phyloP scores from a whole-genome alignment of 2,888 invertebrate species.

The Diachrysia chrysitis region DNA sequence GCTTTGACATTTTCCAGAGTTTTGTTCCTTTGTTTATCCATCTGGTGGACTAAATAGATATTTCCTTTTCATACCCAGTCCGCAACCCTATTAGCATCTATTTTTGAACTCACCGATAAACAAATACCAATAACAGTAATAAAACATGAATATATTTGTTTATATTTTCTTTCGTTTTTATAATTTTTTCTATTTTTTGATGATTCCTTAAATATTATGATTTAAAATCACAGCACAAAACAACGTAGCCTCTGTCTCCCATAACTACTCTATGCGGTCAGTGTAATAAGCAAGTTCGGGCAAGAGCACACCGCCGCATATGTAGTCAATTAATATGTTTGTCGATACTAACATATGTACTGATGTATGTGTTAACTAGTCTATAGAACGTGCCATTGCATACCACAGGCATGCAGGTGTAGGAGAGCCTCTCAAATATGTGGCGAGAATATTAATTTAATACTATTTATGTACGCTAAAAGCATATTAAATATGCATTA shows the following conservation, averaged over 20 bases:
- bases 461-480: constrained; percentile 51
- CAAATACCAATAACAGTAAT: too few species aligned
- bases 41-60: too few species aligned
- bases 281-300: constrained; percentile 47
- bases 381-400: constrained; percentile 68
- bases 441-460: constrained; percentile 52
- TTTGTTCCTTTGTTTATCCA: too few species aligned
- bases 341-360: constrained; percentile 76
- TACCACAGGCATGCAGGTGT: constrained; percentile 70
- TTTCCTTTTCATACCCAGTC: too few species aligned
- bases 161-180: too few species aligned
- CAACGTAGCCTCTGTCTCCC: constrained; percentile 32
- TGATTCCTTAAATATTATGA: too few species aligned
- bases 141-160: too few species aligned
- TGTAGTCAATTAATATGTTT: constrained; percentile 69
- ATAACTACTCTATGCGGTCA: constrained; percentile 41
- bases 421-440: constrained; percentile 58
- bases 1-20: too few species aligned
- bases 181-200: too few species aligned
- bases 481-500: constrained; percentile 55
- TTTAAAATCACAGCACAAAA: background rate
- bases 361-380: constrained; percentile 80
- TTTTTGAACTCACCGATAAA: too few species aligned
- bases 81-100: too few species aligned
- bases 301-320: constrained; percentile 57